phyloP scores from a whole-genome alignment of 2,797 vertebrate genomes.

The Knipowitschia caucasica region DNA sequence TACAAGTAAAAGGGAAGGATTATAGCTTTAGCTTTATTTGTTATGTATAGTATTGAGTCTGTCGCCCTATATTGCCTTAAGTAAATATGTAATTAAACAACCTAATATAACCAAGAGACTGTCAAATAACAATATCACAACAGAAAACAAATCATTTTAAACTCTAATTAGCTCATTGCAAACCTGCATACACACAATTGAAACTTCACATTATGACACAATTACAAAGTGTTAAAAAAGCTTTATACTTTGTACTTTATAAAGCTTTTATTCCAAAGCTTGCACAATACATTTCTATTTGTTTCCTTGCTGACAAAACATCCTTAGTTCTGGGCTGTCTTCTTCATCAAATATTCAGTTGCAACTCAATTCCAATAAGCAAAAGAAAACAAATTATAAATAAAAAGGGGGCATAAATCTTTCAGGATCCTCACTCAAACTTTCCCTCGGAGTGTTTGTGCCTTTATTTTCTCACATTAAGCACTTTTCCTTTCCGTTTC shows the following conservation, averaged over 20 bases:
- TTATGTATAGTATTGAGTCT: no score
- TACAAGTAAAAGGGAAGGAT: no score
- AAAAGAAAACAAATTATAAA: conserved; percentile 77
- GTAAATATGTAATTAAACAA: no score
- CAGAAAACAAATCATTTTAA: no score
- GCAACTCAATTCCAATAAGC: conserved; percentile 72
- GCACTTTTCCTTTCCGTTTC: conserved; percentile 70
- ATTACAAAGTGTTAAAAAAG: no score
- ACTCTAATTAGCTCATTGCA: conserved; percentile 68
- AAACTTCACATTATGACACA: no score
- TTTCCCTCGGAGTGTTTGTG: conserved; percentile 69
- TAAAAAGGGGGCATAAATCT: conserved; percentile 77
- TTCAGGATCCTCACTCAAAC: conserved; percentile 74
- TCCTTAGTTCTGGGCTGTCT: conserved; percentile 68
- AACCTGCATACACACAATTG: conserved; percentile 64
- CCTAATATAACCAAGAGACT: no score
- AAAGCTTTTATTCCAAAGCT: conserved; percentile 62
- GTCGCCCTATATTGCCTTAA: no score
- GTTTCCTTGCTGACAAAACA: conserved; percentile 70
- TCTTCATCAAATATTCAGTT: conserved; percentile 76
- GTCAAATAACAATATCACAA: no score
- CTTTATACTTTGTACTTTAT: conserved; percentile 47
- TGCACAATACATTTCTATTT: conserved; percentile 66
- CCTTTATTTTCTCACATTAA: conserved; percentile 73
- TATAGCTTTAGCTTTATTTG: no score